Evolutionary conservation across 1,140 invertebrate species (phyloP), one percentile per base, ranked within the genome.

Genomic region (Drosophila kepulauana): DNA sequence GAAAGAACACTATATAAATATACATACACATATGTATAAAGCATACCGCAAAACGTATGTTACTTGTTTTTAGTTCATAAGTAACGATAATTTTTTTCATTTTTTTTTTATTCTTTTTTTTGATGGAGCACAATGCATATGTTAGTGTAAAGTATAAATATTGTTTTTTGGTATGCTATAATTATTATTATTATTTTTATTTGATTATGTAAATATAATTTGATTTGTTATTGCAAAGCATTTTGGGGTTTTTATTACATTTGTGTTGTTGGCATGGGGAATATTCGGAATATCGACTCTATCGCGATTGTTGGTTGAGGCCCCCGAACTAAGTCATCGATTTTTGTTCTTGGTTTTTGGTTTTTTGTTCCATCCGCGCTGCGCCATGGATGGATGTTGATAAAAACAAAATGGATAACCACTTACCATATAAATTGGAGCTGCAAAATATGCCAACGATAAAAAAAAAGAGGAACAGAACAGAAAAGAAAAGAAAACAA

Each of bases 401-500:
- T 79, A 75, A 70, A 75, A 75, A 75, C 72, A 75, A 62, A 75
- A 70, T 75, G 72, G 66, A 75, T 75, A 75, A 75, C 82, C 79
- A 82, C 79, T 85, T 85, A 85, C 85, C 82, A 85, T 85, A 85
- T 85, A 85, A 86, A 86, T 85, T 86, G 77, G 78, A 86, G 78
- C 85, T 81, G 82, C 62, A 84, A 75, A 75, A 86, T 85, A 85
- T 85, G 82, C 82, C 81, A 86, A 68, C 81, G 66, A 84, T 86
- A 70, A 69, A 66, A 58, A 20, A 25, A 25, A 25, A 25, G 20
- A 25, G 3, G 20, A 20, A 25, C 20, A 4, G 20, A 25, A 25
- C 20, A 25, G 20, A 25, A 25, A 25, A 25, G 20, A 25, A 25
- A 70, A 65, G 46, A 63, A 59, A 58, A 70, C 45, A 66, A 63